Base-by-base conservation (phyloP, 2,113 vertebrate species). In the Fregata magnificens region DNA sequence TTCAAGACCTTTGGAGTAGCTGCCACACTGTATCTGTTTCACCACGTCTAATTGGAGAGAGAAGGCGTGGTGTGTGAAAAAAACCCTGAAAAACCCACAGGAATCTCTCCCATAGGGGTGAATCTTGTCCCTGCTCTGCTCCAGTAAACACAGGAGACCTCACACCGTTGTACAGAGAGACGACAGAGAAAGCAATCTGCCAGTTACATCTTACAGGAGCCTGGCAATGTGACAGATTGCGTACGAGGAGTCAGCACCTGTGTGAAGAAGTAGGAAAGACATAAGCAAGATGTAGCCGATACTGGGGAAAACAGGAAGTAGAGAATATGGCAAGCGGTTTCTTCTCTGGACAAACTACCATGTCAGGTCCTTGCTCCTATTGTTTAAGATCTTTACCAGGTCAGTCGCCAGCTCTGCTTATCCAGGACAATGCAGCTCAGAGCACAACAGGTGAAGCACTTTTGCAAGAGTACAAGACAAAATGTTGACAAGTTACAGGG, bases 21-120 rank as follows among this genome's bases (percentile, higher is more conserved):
- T 47, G 42, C 28, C 13, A 19, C 7, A 16, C 10, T 4, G 1
- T 13, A 47, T n/a, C 26, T 36, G 29, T 80, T 85, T 86, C 13
- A 52, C 34, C 28, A 9, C 0, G 0, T 44, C 28, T 65, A 66
- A 72, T 53, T 9, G 5, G 16, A 80, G 31, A 56, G 8, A 53
- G 72, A 69, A 78, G 42, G 11, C 20, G 15, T 34, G 10, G 5
- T 38, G 21, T 78, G 21, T 24, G 29, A 50, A 36, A 77, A 70
- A 36, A 66, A 2, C 20, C 21, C 47, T 36, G 61, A 79, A 69
- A 90, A 74, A 1, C 24, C 24, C 21, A 31, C 0, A 4, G 21
- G 12, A 24, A 28, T 6, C 8, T 62, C 11, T 78, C 32, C 36
- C 21, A 5, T 12, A 47, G 16, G 16, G 0, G 0, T 55, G 28